phyloP scores from a whole-genome alignment of 2,888 invertebrate species.

The Zeuzera pyrina region DNA sequence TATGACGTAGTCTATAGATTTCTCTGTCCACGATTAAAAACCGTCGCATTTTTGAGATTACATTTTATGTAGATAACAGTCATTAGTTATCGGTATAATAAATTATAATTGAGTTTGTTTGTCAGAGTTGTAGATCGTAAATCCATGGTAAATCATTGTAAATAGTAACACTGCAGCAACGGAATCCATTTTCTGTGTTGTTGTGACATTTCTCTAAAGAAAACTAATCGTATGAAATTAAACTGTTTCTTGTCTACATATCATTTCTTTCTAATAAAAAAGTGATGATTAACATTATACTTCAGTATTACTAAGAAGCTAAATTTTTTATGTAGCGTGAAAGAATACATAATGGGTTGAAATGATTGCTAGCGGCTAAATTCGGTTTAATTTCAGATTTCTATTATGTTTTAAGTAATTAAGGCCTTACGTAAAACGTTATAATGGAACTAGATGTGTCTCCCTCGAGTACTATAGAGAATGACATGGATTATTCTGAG shows the following conservation, averaged over 20 bases:
- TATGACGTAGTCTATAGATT: too few relatives aligned
- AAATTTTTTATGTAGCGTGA: conserved; percentile 19
- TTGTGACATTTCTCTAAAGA: conserved; percentile 58
- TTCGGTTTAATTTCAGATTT: too few relatives aligned
- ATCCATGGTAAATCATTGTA: too few relatives aligned
- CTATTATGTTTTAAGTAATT: too few relatives aligned
- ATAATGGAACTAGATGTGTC: conserved; percentile 63
- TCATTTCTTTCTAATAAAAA: conserved; percentile 11
- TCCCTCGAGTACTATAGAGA: conserved; percentile 35
- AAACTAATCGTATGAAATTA: not conserved
- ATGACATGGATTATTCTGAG: conserved; percentile 54
- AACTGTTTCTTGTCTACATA: too few relatives aligned
- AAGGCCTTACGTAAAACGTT: conserved; percentile 17
- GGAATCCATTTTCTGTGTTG: conserved; percentile 70
- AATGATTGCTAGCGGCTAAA: conserved; percentile 57
- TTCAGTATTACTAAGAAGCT: conserved; percentile 18
- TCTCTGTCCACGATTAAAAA: too few relatives aligned
- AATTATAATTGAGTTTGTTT: too few relatives aligned
- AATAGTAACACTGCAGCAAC: conserved; percentile 11
- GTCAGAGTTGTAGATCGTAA: too few relatives aligned
- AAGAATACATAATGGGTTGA: conserved; percentile 61
- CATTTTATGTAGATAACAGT: too few relatives aligned
- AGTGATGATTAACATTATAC: conserved; percentile 33
- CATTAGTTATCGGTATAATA: too few relatives aligned
- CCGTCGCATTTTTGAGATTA: too few relatives aligned